phyloP scores from a whole-genome alignment of 2,797 vertebrate species.

The Spinus pinus region DNA sequence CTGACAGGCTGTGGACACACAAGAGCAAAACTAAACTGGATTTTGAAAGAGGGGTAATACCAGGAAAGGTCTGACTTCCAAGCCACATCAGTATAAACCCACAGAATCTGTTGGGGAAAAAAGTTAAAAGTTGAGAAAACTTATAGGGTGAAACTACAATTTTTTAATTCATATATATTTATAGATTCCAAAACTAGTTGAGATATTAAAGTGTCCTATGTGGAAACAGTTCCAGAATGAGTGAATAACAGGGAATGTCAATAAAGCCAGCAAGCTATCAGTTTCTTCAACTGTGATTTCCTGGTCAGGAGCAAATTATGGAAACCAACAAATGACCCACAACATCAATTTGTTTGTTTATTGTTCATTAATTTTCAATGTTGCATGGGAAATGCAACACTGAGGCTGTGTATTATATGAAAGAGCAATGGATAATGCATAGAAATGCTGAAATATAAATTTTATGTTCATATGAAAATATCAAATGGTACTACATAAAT shows the following conservation, averaged over 20 bases:
- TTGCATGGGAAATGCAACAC: neutral
- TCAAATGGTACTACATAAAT: neutral
- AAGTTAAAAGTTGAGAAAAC: neutral
- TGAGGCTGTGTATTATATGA: neutral
- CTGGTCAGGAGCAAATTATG: neutral
- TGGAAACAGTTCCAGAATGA: neutral
- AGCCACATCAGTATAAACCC: neutral
- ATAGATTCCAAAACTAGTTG: neutral
- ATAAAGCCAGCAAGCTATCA: neutral
- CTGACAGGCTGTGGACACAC: neutral
- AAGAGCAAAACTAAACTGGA: neutral
- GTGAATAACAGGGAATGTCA: neutral
- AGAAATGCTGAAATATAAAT: neutral
- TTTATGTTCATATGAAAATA: neutral
- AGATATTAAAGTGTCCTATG: neutral
- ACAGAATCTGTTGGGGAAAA: neutral
- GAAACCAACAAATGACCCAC: neutral
- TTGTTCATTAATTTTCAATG: neutral
- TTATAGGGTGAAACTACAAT: neutral
- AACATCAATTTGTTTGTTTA: neutral
- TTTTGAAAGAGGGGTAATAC: neutral
- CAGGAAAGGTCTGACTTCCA: neutral
- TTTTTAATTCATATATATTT: neutral
- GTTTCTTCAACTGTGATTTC: neutral
- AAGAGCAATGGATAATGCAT: neutral